These are phyloP conservation scores for Sinotaia quadrata DNA, from an alignment of 2,888 invertebrate species.

Conservation along the genomic window DNA sequence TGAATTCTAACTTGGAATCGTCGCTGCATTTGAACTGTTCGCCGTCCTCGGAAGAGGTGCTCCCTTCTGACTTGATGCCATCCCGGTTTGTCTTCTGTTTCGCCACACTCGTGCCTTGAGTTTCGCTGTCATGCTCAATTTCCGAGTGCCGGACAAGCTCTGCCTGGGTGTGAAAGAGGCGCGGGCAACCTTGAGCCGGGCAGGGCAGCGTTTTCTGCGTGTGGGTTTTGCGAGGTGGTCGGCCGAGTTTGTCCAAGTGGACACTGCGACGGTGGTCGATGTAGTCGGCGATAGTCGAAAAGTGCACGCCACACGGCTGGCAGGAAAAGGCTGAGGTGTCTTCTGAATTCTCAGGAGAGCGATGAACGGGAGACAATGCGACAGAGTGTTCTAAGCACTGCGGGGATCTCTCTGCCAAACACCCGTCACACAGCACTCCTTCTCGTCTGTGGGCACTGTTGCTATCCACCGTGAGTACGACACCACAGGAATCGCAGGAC, in stretches of 20 bases:
- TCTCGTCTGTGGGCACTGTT: not conserved
- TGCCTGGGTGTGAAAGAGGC: constrained; percentile 28
- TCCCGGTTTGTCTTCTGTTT: not conserved
- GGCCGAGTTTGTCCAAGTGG: constrained; percentile 45
- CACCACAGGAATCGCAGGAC: constrained; percentile 9
- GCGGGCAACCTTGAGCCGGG: constrained; percentile 28
- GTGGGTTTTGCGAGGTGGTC: constrained; percentile 45
- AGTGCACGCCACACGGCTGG: constrained; percentile 48
- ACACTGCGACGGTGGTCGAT: constrained; percentile 45
- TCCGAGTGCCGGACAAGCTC: constrained; percentile 30
- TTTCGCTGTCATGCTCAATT: constrained; percentile 20
- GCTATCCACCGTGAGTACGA: not conserved
- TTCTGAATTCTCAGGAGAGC: not conserved
- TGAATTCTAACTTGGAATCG: constrained; percentile 42
- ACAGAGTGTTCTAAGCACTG: not conserved
- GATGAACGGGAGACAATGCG: not conserved
- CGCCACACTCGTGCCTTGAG: not conserved
- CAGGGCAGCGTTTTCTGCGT: constrained; percentile 30
- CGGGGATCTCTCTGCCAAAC: not conserved
- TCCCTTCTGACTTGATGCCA: not conserved
- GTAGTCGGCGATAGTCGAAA: constrained; percentile 45
- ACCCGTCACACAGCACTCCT: constrained; percentile 8
- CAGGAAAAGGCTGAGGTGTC: constrained; percentile 38
- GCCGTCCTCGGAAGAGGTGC: not conserved
- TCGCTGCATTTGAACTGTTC: not conserved